phyloP scores from a whole-genome alignment of 2,113 vertebrate species.

The Rhadina sibilatrix region DNA sequence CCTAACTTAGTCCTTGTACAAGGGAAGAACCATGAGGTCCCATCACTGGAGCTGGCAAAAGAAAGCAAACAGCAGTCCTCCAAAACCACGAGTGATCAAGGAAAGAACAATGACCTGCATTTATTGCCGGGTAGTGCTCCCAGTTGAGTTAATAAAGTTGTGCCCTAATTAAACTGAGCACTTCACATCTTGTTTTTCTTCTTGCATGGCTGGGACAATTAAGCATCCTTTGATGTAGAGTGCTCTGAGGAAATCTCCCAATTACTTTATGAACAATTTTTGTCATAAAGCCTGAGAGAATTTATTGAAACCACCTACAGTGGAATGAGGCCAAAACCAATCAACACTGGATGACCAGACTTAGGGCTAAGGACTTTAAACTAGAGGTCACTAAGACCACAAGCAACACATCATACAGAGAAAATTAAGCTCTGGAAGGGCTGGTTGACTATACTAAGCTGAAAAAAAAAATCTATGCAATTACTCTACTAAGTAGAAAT shows the following conservation, averaged over 20 bases:
- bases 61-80: slow-evolving; percentile 13
- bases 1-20: background rate
- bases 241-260: slow-evolving; percentile 68
- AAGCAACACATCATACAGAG: background rate
- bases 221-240: slow-evolving; percentile 66
- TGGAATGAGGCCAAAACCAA: slow-evolving; percentile 52
- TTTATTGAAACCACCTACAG: slow-evolving; percentile 55
- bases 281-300: slow-evolving; percentile 62
- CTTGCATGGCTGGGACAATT: slow-evolving; percentile 63
- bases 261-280: slow-evolving; percentile 65
- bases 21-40: background rate
- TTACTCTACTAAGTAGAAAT: background rate
- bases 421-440: background rate
- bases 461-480: background rate
- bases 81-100: background rate
- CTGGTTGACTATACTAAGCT: background rate
- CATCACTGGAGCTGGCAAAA: background rate
- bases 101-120: slow-evolving; percentile 64
- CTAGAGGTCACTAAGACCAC: background rate
- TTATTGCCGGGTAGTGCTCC: slow-evolving; percentile 42
- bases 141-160: slow-evolving; percentile 67
- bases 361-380: background rate
- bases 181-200: slow-evolving; percentile 69
- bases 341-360: slow-evolving; percentile 36
- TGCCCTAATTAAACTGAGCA: slow-evolving; percentile 68